phyloP scores from a whole-genome alignment of 2,113 vertebrate genomes.

The Rhea pennata region DNA sequence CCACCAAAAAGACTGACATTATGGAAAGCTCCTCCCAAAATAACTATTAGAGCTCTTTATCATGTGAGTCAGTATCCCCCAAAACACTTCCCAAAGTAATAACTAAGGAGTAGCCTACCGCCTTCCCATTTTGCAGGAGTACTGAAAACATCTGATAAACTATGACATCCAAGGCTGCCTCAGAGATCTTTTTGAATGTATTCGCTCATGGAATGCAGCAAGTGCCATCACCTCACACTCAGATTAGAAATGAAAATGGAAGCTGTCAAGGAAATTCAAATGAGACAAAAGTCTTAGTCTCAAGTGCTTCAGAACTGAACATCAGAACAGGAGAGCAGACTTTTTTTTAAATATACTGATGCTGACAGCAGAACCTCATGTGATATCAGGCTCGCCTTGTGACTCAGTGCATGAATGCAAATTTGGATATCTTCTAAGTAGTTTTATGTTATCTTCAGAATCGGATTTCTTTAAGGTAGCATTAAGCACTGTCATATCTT shows the following conservation, averaged over 20 bases:
- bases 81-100: not conserved
- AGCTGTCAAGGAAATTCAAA: not conserved
- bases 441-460: not conserved
- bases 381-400: not conserved
- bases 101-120: not conserved
- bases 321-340: not conserved
- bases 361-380: not conserved
- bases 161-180: not conserved
- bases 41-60: not conserved
- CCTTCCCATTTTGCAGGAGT: not conserved
- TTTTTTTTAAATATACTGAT: not conserved
- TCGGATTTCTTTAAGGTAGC: not conserved
- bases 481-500: not conserved
- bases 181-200: not conserved
- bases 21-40: not conserved
- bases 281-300: not conserved
- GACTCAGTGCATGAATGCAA: not conserved
- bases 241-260: not conserved
- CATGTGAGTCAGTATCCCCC: not conserved
- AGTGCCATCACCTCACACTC: not conserved
- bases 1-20: not conserved
- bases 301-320: not conserved
- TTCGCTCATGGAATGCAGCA: not conserved
- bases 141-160: not conserved
- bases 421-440: not conserved